Percentiles rank a stretch among this genome's conserved stretches.
These are phyloP conservation scores for Autographa pulchrina DNA, from an alignment of 2,888 invertebrate genomes.

Conservation along the genomic window DNA sequence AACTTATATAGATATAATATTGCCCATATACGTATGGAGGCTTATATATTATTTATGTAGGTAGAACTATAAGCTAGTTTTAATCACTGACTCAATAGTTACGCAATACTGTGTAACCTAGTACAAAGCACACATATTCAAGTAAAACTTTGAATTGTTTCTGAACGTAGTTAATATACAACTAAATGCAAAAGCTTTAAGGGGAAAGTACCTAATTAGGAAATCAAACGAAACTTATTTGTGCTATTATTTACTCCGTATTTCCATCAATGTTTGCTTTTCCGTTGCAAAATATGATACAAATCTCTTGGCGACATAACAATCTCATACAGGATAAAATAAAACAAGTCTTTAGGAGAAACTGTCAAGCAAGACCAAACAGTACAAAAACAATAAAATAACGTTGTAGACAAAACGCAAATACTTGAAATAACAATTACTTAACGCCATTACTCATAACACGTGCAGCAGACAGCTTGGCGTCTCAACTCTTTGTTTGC, in stretches of 20 bases:
- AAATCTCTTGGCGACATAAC: no score
- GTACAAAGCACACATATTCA: neutral
- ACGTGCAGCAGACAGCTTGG: conserved; percentile 68
- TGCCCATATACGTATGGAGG: conserved; percentile 14
- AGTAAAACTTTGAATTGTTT: neutral
- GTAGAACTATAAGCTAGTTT: neutral
- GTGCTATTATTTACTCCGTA: no score
- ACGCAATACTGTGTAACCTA: neutral
- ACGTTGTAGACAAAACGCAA: conserved; percentile 8
- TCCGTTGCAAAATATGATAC: no score
- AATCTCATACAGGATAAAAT: no score
- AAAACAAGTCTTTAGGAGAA: no score
- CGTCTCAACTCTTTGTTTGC: conserved; percentile 69
- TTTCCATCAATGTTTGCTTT: no score
- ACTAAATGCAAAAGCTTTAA: no score
- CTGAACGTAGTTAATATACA: neutral
- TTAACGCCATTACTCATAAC: conserved; percentile 56
- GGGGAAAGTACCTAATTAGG: no score
- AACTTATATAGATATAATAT: conserved; percentile 43
- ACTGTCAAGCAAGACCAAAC: neutral
- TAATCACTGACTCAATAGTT: conserved; percentile 18
- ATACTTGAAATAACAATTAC: conserved; percentile 37
- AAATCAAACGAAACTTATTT: no score
- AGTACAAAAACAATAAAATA: neutral
- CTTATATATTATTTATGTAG: neutral